Evolutionary conservation across 2,113 vertebrate species (phyloP).

Genomic region (Ahaetulla prasina): DNA sequence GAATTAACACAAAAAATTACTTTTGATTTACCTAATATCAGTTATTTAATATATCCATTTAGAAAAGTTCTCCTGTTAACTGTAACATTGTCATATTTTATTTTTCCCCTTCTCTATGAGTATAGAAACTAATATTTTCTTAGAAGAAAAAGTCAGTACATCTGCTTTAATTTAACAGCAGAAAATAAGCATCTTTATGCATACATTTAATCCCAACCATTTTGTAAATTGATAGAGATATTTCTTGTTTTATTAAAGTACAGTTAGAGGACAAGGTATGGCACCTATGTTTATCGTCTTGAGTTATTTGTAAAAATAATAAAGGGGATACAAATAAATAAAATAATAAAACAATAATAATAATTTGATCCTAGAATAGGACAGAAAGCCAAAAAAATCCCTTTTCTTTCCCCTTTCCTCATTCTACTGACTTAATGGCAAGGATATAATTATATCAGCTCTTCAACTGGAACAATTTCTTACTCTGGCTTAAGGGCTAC

Average conservation of each 20-base stretch:
- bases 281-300: too few species aligned
- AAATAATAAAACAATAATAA: too few species aligned
- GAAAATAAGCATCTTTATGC: constrained; percentile 31
- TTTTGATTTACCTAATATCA: constrained; percentile 24
- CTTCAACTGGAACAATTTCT: neutral
- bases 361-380: neutral
- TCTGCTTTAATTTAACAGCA: constrained; percentile 57
- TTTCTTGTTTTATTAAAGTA: constrained; percentile 24
- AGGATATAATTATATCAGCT: neutral
- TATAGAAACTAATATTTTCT: constrained; percentile 26
- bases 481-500: neutral
- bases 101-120: constrained; percentile 35
- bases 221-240: constrained; percentile 9
- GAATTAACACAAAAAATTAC: constrained; percentile 31
- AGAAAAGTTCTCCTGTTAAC: constrained; percentile 56
- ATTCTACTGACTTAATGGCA: neutral
- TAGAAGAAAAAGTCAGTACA: constrained; percentile 48
- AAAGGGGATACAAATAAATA: too few species aligned
- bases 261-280: neutral
- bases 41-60: constrained; percentile 43
- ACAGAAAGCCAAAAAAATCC: too few species aligned
- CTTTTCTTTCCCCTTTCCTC: neutral
- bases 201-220: constrained; percentile 18
- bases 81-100: constrained; percentile 43
- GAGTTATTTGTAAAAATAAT: too few species aligned